Evolutionary conservation across 2,797 vertebrate species (phyloP).

Genomic region (Myioborus miniatus): DNA sequence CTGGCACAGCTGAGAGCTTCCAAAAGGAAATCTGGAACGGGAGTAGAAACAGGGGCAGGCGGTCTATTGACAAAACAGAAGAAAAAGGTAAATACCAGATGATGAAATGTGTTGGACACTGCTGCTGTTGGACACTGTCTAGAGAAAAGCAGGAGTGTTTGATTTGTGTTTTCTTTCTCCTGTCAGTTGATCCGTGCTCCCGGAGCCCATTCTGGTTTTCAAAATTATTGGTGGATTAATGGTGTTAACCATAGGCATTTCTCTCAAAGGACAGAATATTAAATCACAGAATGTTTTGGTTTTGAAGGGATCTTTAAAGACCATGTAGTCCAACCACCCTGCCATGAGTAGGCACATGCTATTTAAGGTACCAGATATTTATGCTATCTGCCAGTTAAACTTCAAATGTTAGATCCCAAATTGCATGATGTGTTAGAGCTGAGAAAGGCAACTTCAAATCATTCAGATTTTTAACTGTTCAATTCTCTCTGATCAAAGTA

Average conservation of each 20-base stretch:
- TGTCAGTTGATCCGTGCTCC: accelerated
- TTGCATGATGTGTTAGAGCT: neutral
- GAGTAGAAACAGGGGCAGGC: slow-evolving; percentile 37
- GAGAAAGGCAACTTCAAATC: neutral
- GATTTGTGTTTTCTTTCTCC: neutral
- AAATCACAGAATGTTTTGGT: neutral
- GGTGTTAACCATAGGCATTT: neutral
- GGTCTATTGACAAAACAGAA: slow-evolving; percentile 23
- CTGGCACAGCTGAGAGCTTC: neutral
- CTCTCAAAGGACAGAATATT: neutral
- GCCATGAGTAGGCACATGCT: neutral
- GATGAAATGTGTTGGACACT: neutral
- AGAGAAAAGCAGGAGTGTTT: neutral
- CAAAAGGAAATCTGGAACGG: slow-evolving; percentile 1
- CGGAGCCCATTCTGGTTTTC: neutral
- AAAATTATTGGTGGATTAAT: neutral
- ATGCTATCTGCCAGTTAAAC: neutral
- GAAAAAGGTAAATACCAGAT: slow-evolving; percentile 62
- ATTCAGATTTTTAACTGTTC: neutral
- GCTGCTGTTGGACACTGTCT: neutral
- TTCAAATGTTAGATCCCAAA: neutral
- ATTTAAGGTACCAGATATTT: neutral
- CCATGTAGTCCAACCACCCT: neutral
- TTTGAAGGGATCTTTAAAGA: neutral
- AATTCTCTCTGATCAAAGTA: neutral